Percentiles rank a stretch among this genome's conserved stretches.
phyloP scores from a whole-genome alignment of 1,140 invertebrate species.

The Tetraneura akinire region DNA sequence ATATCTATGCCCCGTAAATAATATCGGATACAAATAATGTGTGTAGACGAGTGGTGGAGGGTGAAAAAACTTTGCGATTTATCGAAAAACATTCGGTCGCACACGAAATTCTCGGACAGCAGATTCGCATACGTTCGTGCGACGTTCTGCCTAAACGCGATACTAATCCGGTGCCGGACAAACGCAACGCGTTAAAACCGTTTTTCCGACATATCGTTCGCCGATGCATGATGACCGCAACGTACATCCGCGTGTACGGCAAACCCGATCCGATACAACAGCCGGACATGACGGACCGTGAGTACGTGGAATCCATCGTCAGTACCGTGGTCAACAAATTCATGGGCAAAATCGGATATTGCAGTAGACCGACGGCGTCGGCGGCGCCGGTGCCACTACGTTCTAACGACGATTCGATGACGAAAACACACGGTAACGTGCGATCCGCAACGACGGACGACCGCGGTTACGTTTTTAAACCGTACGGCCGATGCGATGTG shows the following conservation, averaged over 20 bases:
- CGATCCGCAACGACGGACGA: no score
- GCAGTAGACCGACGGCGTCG: no score
- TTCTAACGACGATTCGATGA: not conserved
- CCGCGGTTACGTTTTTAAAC: no score
- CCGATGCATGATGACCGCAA: not conserved
- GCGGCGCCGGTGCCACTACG: no score
- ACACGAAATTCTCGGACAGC: not conserved
- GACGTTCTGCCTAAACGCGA: not conserved
- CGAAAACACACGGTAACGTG: no score
- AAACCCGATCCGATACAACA: not conserved
- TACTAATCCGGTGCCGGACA: not conserved
- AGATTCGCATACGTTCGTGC: not conserved
- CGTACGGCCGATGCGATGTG: not conserved
- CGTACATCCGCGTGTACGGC: not conserved
- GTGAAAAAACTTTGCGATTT: not conserved
- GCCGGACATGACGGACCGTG: not conserved
- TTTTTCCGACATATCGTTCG: not conserved
- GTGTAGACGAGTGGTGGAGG: constrained; percentile 2
- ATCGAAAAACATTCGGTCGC: not conserved
- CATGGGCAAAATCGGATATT: not conserved
- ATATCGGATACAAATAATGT: no score
- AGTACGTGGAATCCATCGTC: constrained; percentile 2
- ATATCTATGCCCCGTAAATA: no score
- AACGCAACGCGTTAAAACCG: not conserved
- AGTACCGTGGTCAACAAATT: not conserved